Percentiles rank a stretch among this genome's conserved stretches.
Evolutionary conservation across 1,140 invertebrate genomes (phyloP).

Genomic region (Temnothorax curvispinosus): DNA sequence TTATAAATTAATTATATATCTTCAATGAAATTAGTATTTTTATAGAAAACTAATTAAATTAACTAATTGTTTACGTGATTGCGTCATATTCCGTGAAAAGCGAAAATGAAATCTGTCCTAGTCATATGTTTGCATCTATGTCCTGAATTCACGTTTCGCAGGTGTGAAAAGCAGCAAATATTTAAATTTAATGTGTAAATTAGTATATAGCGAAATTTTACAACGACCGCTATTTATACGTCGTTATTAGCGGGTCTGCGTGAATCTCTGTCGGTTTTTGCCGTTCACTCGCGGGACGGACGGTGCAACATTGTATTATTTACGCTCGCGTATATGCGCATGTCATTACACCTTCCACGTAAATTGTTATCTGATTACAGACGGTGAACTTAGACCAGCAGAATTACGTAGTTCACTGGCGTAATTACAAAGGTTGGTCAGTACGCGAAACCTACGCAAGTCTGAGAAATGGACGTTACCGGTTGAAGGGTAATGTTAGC

Average conservation of each 20-base stretch:
- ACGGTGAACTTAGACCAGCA: conserved; percentile 14
- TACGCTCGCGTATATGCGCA: conserved; percentile 1
- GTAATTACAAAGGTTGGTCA: conserved; percentile 31
- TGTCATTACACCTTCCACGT: conserved; percentile 36
- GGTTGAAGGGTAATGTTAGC: conserved; percentile 34
- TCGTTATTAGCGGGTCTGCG: not conserved
- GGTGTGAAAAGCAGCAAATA: not conserved
- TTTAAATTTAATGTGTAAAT: not conserved
- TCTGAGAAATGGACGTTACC: conserved; percentile 17
- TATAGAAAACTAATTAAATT: not conserved
- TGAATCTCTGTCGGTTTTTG: not conserved
- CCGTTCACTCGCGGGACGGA: not conserved
- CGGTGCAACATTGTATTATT: conserved; percentile 7
- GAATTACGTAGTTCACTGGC: conserved; percentile 18
- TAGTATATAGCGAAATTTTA: not conserved
- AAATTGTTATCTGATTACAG: conserved; percentile 43
- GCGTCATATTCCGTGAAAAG: not conserved
- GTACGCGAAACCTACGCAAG: conserved; percentile 14
- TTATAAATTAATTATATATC: not conserved
- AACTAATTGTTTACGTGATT: not conserved
- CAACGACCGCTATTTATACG: not conserved
- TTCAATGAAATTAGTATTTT: not conserved
- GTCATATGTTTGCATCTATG: not conserved
- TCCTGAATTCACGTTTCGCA: not conserved
- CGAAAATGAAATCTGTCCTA: not conserved